phyloP scores from a whole-genome alignment of 2,113 vertebrate species.

The Cettia cetti region DNA sequence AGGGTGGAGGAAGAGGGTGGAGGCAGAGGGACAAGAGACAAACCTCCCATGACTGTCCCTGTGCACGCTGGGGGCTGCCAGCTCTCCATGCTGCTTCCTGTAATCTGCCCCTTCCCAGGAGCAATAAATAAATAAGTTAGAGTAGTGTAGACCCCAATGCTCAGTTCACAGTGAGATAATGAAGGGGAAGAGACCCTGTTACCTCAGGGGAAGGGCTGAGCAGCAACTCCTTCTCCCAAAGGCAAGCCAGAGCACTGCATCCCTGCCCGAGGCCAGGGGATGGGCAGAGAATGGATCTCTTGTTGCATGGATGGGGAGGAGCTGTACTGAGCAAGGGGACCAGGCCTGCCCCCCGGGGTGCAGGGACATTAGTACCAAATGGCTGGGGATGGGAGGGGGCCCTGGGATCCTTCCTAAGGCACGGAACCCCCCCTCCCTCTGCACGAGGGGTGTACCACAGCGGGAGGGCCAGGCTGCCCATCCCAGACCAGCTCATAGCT shows the following conservation, averaged over 20 bases:
- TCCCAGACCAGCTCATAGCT: background rate
- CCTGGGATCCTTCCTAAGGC: constrained; percentile 33
- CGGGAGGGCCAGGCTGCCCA: background rate
- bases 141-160: background rate
- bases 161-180: constrained; percentile 40
- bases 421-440: background rate
- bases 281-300: background rate
- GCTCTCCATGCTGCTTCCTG: background rate
- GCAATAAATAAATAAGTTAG: constrained; percentile 68
- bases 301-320: background rate
- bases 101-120: background rate
- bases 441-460: background rate
- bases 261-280: background rate
- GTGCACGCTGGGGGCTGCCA: background rate
- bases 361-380: background rate
- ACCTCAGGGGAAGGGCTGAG: background rate
- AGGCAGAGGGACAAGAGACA: background rate
- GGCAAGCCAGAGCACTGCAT: background rate
- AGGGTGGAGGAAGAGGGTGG: background rate
- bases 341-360: rapidly evolving
- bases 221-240: background rate
- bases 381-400: background rate
- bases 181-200: background rate
- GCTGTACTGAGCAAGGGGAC: background rate
- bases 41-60: background rate